Evolutionary conservation across 2,113 vertebrate species (phyloP), one percentile per base, ranked within the genome.

Genomic region (Irena cyanogastra): DNA sequence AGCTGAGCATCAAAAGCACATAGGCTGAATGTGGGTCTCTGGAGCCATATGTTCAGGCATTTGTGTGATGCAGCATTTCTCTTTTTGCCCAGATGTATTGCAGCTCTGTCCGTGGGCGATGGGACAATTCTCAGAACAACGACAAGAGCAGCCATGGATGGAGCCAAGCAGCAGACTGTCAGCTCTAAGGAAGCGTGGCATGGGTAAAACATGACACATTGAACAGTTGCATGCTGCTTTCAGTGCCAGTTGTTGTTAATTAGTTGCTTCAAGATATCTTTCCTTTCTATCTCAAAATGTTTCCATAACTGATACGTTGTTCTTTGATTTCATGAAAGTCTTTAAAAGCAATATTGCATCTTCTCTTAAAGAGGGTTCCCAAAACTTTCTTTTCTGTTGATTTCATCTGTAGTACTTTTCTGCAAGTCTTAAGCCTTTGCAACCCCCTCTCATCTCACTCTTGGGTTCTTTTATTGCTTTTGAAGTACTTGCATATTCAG

Each of bases 181-280:
- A 98, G 98, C 94, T 89, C 97, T 2, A 99, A 99, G 96, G 99
- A 99, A 78, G 98, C 98, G 20, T 99, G 99, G 99, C 99, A 99
- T 37, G 98, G 99, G 99, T 99, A 97, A 98, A 98, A 41, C 47
- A 35, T 35, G 50, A 77, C 75, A 41, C 44, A 8, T 6, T 49
- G 28, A 39, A 10, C 44, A 15, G 45, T 23, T 44, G 39, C 11
- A 3, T 45, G 9, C 26, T 5, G 37, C 63, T 89, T 44, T 19
- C 22, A 56, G 6, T 69, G 56, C 24, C 4, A 59, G 31, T 19
- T 75, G 26, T 19, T 77, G 23, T 63, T 70, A 49, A 57, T 90
- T 41, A 49, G 19, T 57, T 83, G 59, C n/a, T 72, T 89, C 24
- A 26, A 7, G 23, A 7, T 61, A 6, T 10, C 21, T 79, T 21